These are phyloP conservation scores for Elgonia sp. DNA, from an alignment of 2,888 invertebrate genomes.

Conservation along the genomic window DNA sequence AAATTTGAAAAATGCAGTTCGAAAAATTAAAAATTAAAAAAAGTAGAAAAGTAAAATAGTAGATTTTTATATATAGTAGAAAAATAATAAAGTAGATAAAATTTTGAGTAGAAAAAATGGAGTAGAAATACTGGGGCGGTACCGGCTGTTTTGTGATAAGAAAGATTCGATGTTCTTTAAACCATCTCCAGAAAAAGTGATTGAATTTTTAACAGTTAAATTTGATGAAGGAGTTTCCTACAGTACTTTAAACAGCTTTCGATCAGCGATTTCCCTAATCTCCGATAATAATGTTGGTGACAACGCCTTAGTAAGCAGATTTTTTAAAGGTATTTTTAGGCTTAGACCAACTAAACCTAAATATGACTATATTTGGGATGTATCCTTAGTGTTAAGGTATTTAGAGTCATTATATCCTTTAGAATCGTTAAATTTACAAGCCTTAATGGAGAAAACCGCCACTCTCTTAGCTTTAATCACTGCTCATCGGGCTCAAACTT, in stretches of 20 bases:
- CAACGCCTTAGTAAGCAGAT: constrained; percentile 26
- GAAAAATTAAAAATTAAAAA: too few species aligned
- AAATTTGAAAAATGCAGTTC: too few species aligned
- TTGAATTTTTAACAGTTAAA: constrained; percentile 31
- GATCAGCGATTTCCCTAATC: constrained; percentile 54
- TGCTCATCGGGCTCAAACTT: background rate
- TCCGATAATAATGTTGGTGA: constrained; percentile 45
- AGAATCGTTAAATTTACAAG: too few species aligned
- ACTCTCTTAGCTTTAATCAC: background rate
- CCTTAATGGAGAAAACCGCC: too few species aligned
- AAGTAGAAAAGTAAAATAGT: too few species aligned
- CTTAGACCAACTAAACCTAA: constrained; percentile 47
- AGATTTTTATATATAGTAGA: too few species aligned
- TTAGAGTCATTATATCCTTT: too few species aligned
- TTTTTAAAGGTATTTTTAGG: constrained; percentile 50
- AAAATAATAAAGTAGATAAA: too few species aligned
- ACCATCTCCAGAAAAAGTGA: background rate
- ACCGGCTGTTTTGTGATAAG: background rate
- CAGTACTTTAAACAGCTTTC: constrained; percentile 42
- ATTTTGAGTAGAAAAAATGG: too few species aligned
- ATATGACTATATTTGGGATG: constrained; percentile 35
- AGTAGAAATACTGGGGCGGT: too few species aligned
- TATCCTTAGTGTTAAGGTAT: too few species aligned
- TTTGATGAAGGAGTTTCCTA: constrained; percentile 36
- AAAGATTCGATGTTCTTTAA: background rate